Evolutionary conservation across 1,140 invertebrate genomes (phyloP), one percentile per base, ranked within the genome.

Genomic region (Archivesica marissinica): DNA sequence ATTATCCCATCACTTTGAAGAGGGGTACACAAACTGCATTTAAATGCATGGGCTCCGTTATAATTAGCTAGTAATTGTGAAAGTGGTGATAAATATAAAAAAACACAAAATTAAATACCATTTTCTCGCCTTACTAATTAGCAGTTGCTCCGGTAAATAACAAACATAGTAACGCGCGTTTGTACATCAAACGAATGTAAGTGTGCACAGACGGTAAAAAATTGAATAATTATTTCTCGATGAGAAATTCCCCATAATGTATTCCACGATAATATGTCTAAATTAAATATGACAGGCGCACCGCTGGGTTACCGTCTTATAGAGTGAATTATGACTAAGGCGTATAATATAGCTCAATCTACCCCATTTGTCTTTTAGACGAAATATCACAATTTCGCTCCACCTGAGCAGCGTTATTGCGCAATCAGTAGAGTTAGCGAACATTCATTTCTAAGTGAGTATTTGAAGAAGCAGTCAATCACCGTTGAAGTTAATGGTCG

Each of bases 241-340:
- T 72, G 25, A 50, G 30, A 33, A 3, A 3, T 44, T 64, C 68
- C 33, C 35, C 41, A 72, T 72, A 13, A 33, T 50, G 25, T 17
- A 13, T 17, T 28, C 9, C 23, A 72, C 39, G 1, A 25, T 47
- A 50, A 72, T 72, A 41, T 72, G 25, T 72, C 68, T 72, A 72
- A 72, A 72, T 72, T 72, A 72, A 72, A 72, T 28, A 41, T 72
- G 68, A 44, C 68, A 72, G 39, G 68, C 41, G 25, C 20, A 50
- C 41, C 23, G 41, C 68, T 50, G 68, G 1, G 68, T 2, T 3
- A 25, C 23, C 50, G 68, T 50, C 68, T 50, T 6, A 2, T 7
- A 25, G 41, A 33, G 35, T 47, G 41, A 72, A 72, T 72, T 50
- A 72, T 41, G 33, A 25, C 25, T 3, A 41, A 33, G 59, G 59